A percentile compares a stretch with the other conserved stretches of the same genome.
Conservation (phyloP, 2,888 invertebrate species). For the Apoda limacodes region DNA sequence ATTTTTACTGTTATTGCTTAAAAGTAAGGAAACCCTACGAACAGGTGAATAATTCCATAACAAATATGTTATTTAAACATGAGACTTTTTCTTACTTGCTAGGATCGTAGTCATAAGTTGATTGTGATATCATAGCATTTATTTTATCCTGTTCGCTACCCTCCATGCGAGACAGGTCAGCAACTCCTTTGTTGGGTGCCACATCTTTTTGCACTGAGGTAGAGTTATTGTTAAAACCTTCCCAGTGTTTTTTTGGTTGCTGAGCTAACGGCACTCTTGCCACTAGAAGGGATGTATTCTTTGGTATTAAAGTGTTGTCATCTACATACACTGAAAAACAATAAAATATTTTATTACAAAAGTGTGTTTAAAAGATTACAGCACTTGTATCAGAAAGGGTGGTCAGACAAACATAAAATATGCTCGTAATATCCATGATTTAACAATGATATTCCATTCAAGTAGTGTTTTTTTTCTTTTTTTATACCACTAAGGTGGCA, state of each 20-base stretch:
- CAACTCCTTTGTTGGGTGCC: constrained; percentile 73
- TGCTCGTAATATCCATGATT: too few relatives aligned
- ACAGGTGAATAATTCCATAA: too few relatives aligned
- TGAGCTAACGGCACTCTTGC: constrained; percentile 89
- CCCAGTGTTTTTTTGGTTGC: constrained; percentile 83
- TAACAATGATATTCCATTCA: too few relatives aligned
- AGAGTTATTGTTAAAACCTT: constrained; percentile 62
- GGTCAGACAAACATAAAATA: too few relatives aligned
- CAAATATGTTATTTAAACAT: too few relatives aligned
- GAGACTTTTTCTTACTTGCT: constrained; percentile 96
- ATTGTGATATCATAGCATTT: constrained; percentile 96
- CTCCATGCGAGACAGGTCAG: constrained; percentile 90
- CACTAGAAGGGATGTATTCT: constrained; percentile 96
- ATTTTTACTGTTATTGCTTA: too few relatives aligned
- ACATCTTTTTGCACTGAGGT: constrained; percentile 56
- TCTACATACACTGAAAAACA: constrained; percentile 89
- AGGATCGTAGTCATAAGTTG: constrained; percentile 96
- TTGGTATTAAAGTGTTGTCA: constrained; percentile 92
- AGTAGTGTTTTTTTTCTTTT: too few relatives aligned
- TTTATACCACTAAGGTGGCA: too few relatives aligned
- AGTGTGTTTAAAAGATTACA: too few relatives aligned
- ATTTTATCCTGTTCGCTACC: constrained; percentile 98
- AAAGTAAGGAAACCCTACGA: too few relatives aligned
- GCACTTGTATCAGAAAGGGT: too few relatives aligned
- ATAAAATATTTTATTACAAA: too few relatives aligned